A percentile compares a stretch with the other conserved stretches of the same genome.
phyloP scores from a whole-genome alignment of 2,113 vertebrate genomes.

The Dunckerocampus dactyliophorus region DNA sequence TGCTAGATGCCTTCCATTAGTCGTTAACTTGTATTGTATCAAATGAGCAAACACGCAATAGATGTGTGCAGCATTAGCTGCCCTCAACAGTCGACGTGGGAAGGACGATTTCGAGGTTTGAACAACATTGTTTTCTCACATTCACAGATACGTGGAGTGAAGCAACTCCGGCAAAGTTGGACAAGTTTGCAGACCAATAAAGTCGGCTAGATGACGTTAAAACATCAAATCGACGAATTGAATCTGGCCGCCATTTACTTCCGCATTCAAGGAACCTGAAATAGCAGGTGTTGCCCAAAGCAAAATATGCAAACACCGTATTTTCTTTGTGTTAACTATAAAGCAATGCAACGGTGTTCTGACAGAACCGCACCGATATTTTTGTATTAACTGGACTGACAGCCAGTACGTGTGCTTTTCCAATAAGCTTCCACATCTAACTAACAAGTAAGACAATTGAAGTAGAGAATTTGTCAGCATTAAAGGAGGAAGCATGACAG shows the following conservation, averaged over 20 bases:
- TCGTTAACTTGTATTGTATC: not conserved
- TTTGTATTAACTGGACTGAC: not conserved
- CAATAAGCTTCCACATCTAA: not conserved
- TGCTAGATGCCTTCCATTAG: not conserved
- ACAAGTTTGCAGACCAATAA: not conserved
- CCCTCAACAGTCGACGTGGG: not conserved
- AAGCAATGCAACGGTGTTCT: not conserved
- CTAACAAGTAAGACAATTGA: not conserved
- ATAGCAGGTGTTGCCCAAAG: not conserved
- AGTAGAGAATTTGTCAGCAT: not conserved
- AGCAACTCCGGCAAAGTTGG: not conserved
- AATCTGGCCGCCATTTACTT: not conserved
- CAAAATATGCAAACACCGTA: not conserved
- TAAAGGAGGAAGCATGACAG: slow-evolving; percentile 50
- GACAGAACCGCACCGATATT: not conserved
- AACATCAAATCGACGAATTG: not conserved
- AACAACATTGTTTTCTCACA: not conserved
- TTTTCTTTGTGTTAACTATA: not conserved
- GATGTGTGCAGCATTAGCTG: not conserved
- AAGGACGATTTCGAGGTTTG: not conserved
- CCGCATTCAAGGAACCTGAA: not conserved
- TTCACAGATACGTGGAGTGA: not conserved
- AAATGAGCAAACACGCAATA: not conserved
- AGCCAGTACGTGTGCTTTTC: not conserved
- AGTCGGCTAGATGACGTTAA: not conserved